Conservation (phyloP, 2,797 vertebrate species). For the Parotocinclus haroldoi region DNA sequence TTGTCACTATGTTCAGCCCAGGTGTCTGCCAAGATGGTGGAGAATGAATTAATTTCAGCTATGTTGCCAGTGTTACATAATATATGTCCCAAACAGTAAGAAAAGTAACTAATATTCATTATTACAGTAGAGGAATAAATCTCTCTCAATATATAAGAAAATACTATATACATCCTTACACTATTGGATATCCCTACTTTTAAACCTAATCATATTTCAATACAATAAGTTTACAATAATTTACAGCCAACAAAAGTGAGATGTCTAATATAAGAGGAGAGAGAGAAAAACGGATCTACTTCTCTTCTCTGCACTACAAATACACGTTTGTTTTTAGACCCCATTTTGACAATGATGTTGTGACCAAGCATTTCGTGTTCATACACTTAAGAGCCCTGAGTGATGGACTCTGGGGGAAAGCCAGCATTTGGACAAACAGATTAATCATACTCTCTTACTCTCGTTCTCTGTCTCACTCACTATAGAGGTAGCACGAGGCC, state of each 20-base stretch:
- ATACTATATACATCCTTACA: slow-evolving; percentile 2
- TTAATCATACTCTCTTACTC: slow-evolving; percentile 48
- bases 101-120: too few relatives aligned
- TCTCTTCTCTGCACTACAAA: neutral
- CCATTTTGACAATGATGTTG: slow-evolving; percentile 38
- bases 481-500: slow-evolving; percentile 42
- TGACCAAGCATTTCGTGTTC: slow-evolving; percentile 42
- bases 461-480: slow-evolving; percentile 20
- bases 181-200: slow-evolving; percentile 27
- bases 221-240: slow-evolving; percentile 3
- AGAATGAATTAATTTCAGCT: too few relatives aligned
- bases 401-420: slow-evolving; percentile 36
- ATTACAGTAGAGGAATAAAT: too few relatives aligned
- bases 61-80: too few relatives aligned
- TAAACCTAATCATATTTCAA: slow-evolving; percentile 4
- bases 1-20: too few relatives aligned
- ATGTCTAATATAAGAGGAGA: slow-evolving; percentile 23
- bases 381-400: slow-evolving; percentile 43
- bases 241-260: slow-evolving; percentile 36
- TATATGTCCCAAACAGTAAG: too few relatives aligned
- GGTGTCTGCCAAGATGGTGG: too few relatives aligned
- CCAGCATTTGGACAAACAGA: slow-evolving; percentile 49
- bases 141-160: too few relatives aligned
- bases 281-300: slow-evolving; percentile 1
- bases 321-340: neutral